Evolutionary conservation across 2,113 vertebrate genomes (phyloP), one percentile per base, ranked within the genome.

Genomic region (Crypturellus undulatus): DNA sequence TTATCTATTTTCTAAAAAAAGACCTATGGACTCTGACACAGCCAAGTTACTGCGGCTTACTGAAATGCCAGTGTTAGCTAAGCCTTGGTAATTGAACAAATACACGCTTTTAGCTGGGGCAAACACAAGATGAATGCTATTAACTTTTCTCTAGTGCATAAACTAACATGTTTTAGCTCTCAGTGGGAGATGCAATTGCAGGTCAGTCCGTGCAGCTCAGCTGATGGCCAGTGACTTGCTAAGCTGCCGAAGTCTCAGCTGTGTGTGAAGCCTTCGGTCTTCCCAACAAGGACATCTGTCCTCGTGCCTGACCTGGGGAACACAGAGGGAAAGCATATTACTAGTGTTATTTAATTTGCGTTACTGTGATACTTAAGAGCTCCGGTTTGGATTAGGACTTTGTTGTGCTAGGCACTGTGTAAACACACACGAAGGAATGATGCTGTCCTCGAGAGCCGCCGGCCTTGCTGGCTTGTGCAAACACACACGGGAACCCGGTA

Each of bases 1-100:
- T 95, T 89, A 93, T 94, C 85, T 92, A 45, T 56, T 92, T 91
- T 87, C 84, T 89, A n/a, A 91, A 94, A 93, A 81, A 81, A 82
- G 47, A 67, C 76, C n/a, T 68, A 25, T 43, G 79, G 69, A 47
- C 49, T 68, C 70, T 76, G 89, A 86, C 65, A 72, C 42, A 86
- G 90, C 86, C 91, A 94, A 90, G 83, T 81, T 94, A 62, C 92
- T 91, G 92, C 79, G 89, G 89, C 83, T 89, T 90, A 34, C 91
- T 84, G 84, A 96, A 96, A 93, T 68, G 93, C 89, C 70, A 93
- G 62, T 43, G 56, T 91, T 95, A 89, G 91, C 73, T 81, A 78
- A 94, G 91, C 52, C 62, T 58, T 79, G 51, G 89, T 90, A 64
- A 90, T 78, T 89, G 65, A 78, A 87, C 86, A 78, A 92, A 84